Base-by-base conservation (phyloP, 2,797 vertebrate genomes). In the Heliangelus exortis region DNA sequence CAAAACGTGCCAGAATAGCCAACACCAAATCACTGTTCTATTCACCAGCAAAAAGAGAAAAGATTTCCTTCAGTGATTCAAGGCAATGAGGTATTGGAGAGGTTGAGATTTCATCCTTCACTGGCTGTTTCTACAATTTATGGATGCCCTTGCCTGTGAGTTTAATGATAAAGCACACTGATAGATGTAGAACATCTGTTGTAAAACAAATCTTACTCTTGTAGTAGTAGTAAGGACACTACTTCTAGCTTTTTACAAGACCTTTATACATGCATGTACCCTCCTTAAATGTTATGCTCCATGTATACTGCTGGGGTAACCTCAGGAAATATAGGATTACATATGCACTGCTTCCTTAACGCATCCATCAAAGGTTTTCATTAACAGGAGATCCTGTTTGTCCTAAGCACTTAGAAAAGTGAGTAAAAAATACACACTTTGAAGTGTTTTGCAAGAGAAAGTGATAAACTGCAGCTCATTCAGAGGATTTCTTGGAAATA, bases 301-400 rank as follows among this genome's bases (percentile, higher is more conserved):
- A 84, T 7, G 1, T 87, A 75, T 11, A 86, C 39, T 41, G 54
- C 65, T 93, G 80, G 96, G 80, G 90, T 91, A 88, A 90, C 67
- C 59, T 95, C 90, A 86, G 87, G 92, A 96, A 95, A 93, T 92
- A 95, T 12, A 92, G 83, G 47, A 94, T 96, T 95, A 93, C 88
- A 89, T 77, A 79, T 2, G 6, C 80, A 59, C 57, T 54, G 39
- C 69, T 94, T 95, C 82, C 77, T 94, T 93, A 94, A 94, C 45
- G 86, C 79, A 94, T 87, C 82, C 87, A 90, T 97, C 95, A 95
- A 96, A 96, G 50, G 23, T 74, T 91, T 95, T 86, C 62, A 80
- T 78, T 87, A 92, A 68, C 79, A 80, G 54, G 83, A 94, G 84
- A 90, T 91, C 80, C 90, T 84, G 78, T 90, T 92, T 96, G 87